Percentiles rank a stretch among this genome's conserved stretches.
phyloP scores from a whole-genome alignment of 2,113 vertebrate genomes.

The Bostrychus sinensis region DNA sequence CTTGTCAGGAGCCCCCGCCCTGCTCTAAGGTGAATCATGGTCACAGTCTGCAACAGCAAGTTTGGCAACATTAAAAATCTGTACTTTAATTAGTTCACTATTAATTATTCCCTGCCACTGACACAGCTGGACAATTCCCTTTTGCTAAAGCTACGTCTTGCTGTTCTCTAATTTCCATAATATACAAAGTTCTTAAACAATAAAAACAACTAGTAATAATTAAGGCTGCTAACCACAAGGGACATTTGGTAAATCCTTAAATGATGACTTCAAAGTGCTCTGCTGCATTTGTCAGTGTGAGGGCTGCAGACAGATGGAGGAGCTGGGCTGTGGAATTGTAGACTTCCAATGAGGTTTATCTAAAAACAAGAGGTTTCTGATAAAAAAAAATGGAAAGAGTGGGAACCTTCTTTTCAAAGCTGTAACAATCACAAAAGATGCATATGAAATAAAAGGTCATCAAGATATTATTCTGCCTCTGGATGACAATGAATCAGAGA shows the following conservation, averaged over 20 bases:
- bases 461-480: slow-evolving; percentile 28
- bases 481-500: slow-evolving; percentile 29
- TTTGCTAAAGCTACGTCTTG: slow-evolving; percentile 26
- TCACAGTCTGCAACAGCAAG: slow-evolving; percentile 33
- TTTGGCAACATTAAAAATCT: slow-evolving; percentile 28
- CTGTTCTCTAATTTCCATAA: slow-evolving; percentile 38
- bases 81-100: slow-evolving; percentile 29
- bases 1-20: slow-evolving; percentile 42
- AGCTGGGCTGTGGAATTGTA: slow-evolving; percentile 16
- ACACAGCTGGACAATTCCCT: slow-evolving; percentile 34
- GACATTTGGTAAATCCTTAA: slow-evolving; percentile 55
- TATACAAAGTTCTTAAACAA: background rate
- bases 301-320: slow-evolving; percentile 47
- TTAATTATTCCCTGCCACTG: slow-evolving; percentile 11
- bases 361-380: slow-evolving; percentile 35
- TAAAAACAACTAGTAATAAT: slow-evolving; percentile 49
- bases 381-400: too few relatives aligned
- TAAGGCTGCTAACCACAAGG: slow-evolving; percentile 42
- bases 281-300: slow-evolving; percentile 47
- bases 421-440: slow-evolving; percentile 15
- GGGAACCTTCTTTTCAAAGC: slow-evolving; percentile 11
- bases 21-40: slow-evolving; percentile 42
- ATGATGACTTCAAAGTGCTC: slow-evolving; percentile 47
- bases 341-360: slow-evolving; percentile 47
- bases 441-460: slow-evolving; percentile 20